Evolutionary conservation across 2,113 vertebrate genomes (phyloP), one percentile per base, ranked within the genome.

Genomic region (Neoarius graeffei): DNA sequence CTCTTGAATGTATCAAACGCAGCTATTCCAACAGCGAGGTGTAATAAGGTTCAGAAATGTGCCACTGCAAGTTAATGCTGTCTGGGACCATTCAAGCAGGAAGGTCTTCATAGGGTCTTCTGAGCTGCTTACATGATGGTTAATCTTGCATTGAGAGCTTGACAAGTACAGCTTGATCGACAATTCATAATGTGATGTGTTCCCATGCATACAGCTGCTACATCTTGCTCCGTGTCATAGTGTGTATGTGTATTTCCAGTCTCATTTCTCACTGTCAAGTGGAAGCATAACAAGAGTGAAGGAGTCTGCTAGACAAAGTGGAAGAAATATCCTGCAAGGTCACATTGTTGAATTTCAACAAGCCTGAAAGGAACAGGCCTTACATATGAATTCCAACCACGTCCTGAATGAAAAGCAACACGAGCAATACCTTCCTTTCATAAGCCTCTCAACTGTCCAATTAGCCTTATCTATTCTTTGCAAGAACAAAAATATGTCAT

Each of bases 381-480:
- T 92, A 91, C 13, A 48, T 81, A 93, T 91, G 83, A 81, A 94
- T 95, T 93, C 92, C 13, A 4, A 27, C 87, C 94, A 93, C 92
- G 88, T 92, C 91, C 83, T 87, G 86, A 92, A 91, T 86, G 86
- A 90, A 94, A 92, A 94, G 87, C 90, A 93, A 93, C 91, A 91
- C 89, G 52, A 88, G 92, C 91, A 64, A 88, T 83, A 91, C 92
- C 88, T 94, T 94, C 91, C 92, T 93, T 94, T 94, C 93, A 92
- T 13, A 20, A 88, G 90, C 73, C 88, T 90, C 91, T 92, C 85
- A 85, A 91, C 91, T 92, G 92, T 94, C 93, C 91, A 94, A 94
- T 94, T 94, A 94, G 93, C 91, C 91, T 94, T 94, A 94, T 96
- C 93, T 94, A 82, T 81, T 87, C 88, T 91, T 89, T 91, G 93